Base-by-base conservation (phyloP, 2,888 invertebrate species). In the Euphydryas editha region DNA sequence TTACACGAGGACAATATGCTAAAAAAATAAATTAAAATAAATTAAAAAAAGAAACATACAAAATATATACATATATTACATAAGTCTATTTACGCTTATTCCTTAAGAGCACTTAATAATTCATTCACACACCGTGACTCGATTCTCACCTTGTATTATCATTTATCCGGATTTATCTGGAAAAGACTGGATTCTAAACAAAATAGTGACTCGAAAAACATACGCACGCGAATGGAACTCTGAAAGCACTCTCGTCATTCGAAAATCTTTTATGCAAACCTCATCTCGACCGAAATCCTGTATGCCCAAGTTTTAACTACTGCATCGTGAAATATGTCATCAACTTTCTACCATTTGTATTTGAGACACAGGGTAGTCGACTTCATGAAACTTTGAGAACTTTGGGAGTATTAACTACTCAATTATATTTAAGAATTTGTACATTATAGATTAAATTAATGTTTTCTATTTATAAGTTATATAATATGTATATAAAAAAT, bases 211-310 rank as follows among this genome's bases (percentile, higher is more conserved):
- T 64, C 24, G 61, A 69, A 63, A 62, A 68, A 58, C 57, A 63
- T 44, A 69, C 63, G 47, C 60, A 58, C 46, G 30, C 47, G 46
- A 46, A 30, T 47, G 18, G 21, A 62, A 47, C 44, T n/a, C 37
- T 18, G 54, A 62, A 67, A 59, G 51, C 59, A 21, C 59, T 55
- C 61, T 46, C 55, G 63, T 67, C 63, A 63, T 39, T 60, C 67
- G 59, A 63, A 62, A 65, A 72, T 71, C 69, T 71, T 71, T 72
- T 72, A 65, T 69, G 67, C 67, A 72, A 71, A 72, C 65, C 62
- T 63, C 66, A 69, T 66, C 63, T 42, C 66, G 51, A 46, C 56
- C 46, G 59, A 71, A 71, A 67, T 62, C 62, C 61, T 64, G 64
- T 68, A 58, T 49, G 44, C 62, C 54, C 67, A 63, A 71, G 68